A percentile compares a stretch with the other conserved stretches of the same genome.
phyloP scores from a whole-genome alignment of 2,888 invertebrate genomes.

The Chalcis sispes region DNA sequence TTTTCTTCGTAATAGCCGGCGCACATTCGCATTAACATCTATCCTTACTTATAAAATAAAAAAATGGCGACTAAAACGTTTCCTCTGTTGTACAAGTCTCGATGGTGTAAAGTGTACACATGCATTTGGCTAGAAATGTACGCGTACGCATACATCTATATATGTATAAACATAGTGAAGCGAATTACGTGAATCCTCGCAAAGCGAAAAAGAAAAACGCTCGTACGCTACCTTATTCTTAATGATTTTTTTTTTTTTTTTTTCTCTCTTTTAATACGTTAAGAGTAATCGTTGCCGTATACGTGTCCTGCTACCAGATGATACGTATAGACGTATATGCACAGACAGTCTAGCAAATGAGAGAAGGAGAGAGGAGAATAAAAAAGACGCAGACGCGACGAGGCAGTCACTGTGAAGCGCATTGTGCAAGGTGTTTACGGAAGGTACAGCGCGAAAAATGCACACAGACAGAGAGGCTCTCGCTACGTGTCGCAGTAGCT shows the following conservation, averaged over 20 bases:
- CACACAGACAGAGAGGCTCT: conserved; percentile 6
- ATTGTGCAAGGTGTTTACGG: conserved; percentile 56
- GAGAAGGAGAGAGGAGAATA: not conserved
- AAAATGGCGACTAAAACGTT: conserved; percentile 29
- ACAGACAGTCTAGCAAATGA: not conserved
- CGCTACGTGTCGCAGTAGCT: not conserved
- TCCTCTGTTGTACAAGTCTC: conserved; percentile 40
- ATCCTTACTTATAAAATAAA: no score
- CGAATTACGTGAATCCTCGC: conserved; percentile 30
- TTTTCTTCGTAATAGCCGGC: not conserved
- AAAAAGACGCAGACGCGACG: not conserved
- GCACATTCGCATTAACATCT: no score
- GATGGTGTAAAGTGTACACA: not conserved
- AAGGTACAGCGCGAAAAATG: conserved; percentile 38
- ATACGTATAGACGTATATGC: no score
- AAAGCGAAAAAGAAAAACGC: no score
- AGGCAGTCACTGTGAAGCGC: not conserved
- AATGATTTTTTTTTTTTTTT: not conserved
- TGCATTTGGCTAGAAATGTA: not conserved
- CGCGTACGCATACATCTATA: conserved; percentile 3
- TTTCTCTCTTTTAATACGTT: conserved; percentile 3
- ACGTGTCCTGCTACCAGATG: no score
- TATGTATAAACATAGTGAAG: not conserved
- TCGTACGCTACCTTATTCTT: no score
- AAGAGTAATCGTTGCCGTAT: not conserved